These are phyloP conservation scores for Tipula confusa DNA, from an alignment of 2,888 invertebrate genomes.

Conservation along the genomic window DNA sequence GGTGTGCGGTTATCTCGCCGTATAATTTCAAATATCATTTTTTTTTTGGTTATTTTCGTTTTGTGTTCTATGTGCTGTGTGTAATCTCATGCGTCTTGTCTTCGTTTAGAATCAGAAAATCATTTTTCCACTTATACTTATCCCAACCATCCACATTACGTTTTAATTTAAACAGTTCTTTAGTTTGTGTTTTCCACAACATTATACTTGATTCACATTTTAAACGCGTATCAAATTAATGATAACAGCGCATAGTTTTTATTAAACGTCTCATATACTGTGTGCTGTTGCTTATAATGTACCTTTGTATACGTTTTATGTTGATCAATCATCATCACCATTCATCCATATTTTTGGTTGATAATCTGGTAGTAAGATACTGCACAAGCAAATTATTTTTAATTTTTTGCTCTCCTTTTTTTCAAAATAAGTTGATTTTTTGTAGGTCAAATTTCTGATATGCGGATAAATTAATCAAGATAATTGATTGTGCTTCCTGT, in stretches of 20 bases:
- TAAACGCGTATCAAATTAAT: conserved; percentile 25
- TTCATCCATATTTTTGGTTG: neutral
- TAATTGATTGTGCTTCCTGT: conserved; percentile 12
- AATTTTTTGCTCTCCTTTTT: neutral
- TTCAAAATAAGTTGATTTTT: neutral
- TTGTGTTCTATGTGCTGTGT: neutral
- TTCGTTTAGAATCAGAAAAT: conserved; percentile 1
- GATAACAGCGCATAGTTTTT: conserved; percentile 7
- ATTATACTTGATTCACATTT: conserved; percentile 4
- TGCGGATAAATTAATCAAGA: neutral
- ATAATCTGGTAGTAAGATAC: neutral
- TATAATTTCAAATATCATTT: neutral
- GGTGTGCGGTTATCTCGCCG: neutral
- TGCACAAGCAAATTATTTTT: neutral
- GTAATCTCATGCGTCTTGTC: neutral
- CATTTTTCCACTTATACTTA: neutral
- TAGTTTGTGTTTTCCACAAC: neutral
- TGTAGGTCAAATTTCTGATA: neutral
- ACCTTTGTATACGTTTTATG: neutral
- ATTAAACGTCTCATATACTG: neutral
- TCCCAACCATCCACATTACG: neutral
- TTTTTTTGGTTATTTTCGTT: neutral
- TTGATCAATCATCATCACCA: neutral
- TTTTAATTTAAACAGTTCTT: conserved; percentile 5
- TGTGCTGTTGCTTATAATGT: neutral